Conservation (phyloP, 2,113 vertebrate genomes). For the Melospiza georgiana region DNA sequence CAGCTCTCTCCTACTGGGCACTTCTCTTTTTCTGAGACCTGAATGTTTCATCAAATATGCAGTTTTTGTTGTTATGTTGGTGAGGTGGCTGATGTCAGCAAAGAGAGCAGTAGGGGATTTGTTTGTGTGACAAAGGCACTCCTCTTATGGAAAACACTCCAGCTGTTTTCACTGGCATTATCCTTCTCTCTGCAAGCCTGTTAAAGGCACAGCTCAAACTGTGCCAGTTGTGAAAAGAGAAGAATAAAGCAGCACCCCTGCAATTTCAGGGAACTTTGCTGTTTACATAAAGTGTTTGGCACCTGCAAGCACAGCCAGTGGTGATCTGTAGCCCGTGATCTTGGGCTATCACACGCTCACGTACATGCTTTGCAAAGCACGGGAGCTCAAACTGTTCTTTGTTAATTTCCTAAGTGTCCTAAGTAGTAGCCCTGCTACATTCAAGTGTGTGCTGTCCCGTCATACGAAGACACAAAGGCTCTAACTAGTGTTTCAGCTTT, state of each 20-base stretch:
- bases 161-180: constrained; percentile 43
- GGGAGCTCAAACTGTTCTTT: background rate
- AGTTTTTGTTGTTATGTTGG: constrained; percentile 11
- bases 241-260: background rate
- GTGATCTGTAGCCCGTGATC: background rate
- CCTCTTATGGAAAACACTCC: constrained; percentile 1
- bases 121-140: background rate
- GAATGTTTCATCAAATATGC: background rate
- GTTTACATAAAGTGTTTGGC: constrained; percentile 21
- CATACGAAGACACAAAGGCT: background rate
- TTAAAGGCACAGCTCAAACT: constrained; percentile 21
- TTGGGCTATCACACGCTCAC: background rate
- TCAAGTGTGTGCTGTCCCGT: background rate
- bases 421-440: background rate
- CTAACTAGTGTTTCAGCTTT: background rate
- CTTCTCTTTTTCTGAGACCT: background rate
- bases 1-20: background rate
- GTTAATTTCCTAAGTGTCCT: background rate
- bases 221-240: background rate
- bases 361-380: background rate
- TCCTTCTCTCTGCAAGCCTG: background rate
- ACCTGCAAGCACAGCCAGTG: background rate
- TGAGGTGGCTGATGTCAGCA: constrained; percentile 32
- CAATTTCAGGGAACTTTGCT: background rate
- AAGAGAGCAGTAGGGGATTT: constrained; percentile 30